Conservation (phyloP, 1,140 invertebrate species). For the Pogonomyrmex californicus region DNA sequence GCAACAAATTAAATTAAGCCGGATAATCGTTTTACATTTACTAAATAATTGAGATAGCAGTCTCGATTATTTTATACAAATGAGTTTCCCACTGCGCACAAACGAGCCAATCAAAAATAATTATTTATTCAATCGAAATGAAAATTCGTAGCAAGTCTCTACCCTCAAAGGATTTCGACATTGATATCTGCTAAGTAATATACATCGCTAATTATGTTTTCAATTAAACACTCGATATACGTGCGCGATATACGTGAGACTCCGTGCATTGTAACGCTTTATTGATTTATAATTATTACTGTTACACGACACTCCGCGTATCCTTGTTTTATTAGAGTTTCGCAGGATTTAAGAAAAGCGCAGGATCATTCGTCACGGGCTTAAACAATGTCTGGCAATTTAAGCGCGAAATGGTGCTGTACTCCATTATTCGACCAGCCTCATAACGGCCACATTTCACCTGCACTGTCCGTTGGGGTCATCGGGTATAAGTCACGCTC, state of each 20-base stretch:
- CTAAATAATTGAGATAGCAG: background rate
- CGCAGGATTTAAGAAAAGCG: conserved; percentile 53
- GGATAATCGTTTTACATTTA: background rate
- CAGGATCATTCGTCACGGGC: conserved; percentile 67
- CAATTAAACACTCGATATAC: background rate
- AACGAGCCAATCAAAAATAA: background rate
- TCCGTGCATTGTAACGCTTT: background rate
- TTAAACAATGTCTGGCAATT: conserved; percentile 72
- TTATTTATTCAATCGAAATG: background rate
- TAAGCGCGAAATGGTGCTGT: conserved; percentile 70
- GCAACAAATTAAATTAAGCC: conserved; percentile 4
- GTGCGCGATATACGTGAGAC: background rate
- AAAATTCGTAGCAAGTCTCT: background rate
- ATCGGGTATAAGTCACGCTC: conserved; percentile 68
- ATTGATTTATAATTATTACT: conserved; percentile 41
- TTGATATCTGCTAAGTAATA: conserved; percentile 10
- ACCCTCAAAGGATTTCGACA: background rate
- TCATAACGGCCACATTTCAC: conserved; percentile 73
- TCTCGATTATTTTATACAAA: background rate
- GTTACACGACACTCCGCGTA: conserved; percentile 21
- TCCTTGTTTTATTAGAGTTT: conserved; percentile 49
- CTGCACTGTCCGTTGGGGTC: conserved; percentile 39
- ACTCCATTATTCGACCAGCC: conserved; percentile 71
- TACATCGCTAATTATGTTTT: conserved; percentile 17
- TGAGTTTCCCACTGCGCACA: background rate